These are phyloP conservation scores for Cuniculus paca DNA, from an alignment of 2,797 vertebrate species.

Conservation along the genomic window DNA sequence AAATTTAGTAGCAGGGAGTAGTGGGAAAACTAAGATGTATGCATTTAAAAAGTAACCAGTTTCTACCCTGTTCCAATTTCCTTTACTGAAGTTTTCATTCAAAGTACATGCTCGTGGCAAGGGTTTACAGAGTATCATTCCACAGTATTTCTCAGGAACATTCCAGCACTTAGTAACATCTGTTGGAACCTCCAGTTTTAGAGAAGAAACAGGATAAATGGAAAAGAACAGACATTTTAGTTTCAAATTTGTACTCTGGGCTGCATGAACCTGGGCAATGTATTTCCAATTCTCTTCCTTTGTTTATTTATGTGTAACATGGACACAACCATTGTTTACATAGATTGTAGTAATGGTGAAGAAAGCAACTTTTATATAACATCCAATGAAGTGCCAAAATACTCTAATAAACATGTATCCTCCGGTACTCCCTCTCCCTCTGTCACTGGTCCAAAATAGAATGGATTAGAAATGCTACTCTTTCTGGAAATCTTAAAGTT, in stretches of 20 bases:
- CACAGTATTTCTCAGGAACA: neutral
- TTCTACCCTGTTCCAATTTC: neutral
- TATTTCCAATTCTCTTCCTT: neutral
- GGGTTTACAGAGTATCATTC: neutral
- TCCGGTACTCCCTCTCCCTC: neutral
- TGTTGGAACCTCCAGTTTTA: neutral
- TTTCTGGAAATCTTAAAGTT: neutral
- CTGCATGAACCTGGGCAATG: neutral
- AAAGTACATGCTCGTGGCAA: neutral
- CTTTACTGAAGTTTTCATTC: neutral
- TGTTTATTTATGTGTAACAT: neutral
- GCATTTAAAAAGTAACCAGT: neutral
- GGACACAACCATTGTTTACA: neutral
- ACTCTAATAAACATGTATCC: neutral
- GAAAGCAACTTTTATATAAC: neutral
- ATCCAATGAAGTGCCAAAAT: neutral
- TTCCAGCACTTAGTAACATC: accelerated
- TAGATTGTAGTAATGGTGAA: neutral
- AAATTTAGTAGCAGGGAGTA: neutral
- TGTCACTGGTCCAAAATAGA: neutral
- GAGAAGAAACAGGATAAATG: neutral
- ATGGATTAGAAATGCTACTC: neutral
- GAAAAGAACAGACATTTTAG: neutral
- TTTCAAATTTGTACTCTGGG: neutral
- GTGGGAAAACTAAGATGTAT: neutral